These are phyloP conservation scores for Drosophila pseudoobscura DNA, from an alignment of 1,140 invertebrate species.

Conservation along the genomic window DNA sequence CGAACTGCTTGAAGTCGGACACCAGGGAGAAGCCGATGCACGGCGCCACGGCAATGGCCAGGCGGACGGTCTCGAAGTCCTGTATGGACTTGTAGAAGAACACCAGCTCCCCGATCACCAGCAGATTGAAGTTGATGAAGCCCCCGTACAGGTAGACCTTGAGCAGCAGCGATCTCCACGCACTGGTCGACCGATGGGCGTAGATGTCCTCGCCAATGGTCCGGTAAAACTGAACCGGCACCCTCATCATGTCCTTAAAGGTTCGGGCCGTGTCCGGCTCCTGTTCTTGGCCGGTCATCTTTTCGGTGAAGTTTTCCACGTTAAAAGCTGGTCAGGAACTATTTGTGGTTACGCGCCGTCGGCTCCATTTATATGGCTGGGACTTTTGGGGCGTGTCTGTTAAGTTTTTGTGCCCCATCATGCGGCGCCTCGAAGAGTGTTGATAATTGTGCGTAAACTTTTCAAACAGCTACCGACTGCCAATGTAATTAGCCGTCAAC, in stretches of 20 bases:
- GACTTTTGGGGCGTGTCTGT: conserved; percentile 41
- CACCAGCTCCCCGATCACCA: conserved; percentile 65
- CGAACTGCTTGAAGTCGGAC: conserved; percentile 69
- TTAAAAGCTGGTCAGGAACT: conserved; percentile 21
- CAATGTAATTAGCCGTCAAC: conserved; percentile 65
- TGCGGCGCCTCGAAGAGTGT: conserved; percentile 58
- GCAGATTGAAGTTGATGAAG: conserved; percentile 72
- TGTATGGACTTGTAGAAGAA: conserved; percentile 67
- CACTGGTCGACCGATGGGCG: conserved; percentile 61
- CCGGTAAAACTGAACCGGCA: conserved; percentile 65
- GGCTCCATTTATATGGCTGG: conserved; percentile 42
- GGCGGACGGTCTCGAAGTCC: conserved; percentile 58
- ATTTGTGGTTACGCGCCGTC: neutral
- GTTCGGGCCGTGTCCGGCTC: conserved; percentile 12
- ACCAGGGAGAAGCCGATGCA: conserved; percentile 79
- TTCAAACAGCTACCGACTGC: conserved; percentile 29
- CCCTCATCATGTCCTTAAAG: conserved; percentile 65
- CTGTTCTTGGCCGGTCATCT: conserved; percentile 27
- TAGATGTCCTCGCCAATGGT: conserved; percentile 77
- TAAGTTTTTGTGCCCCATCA: conserved; percentile 70
- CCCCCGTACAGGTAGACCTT: conserved; percentile 65
- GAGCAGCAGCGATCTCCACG: conserved; percentile 30
- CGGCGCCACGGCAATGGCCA: conserved; percentile 75
- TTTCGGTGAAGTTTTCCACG: neutral
- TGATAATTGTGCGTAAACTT: conserved; percentile 78